Conservation (phyloP, 2,888 invertebrate species). For the Automeris io region DNA sequence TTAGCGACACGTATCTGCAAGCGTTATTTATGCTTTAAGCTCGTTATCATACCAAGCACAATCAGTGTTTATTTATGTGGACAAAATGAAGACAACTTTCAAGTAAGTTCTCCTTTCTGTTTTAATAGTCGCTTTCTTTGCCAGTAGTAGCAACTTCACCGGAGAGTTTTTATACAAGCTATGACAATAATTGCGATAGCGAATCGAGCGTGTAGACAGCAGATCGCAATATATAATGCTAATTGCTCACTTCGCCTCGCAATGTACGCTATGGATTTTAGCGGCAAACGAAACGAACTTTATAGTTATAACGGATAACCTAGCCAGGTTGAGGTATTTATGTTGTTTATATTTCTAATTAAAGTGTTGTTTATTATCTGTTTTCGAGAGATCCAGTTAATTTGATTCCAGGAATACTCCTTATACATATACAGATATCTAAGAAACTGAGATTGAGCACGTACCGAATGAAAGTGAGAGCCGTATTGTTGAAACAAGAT, state of each 20-base stretch:
- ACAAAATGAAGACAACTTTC: conserved; percentile 38
- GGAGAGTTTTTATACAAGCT: not conserved
- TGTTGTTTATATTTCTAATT: too few relatives aligned
- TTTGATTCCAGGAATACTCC: too few relatives aligned
- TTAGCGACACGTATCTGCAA: not conserved
- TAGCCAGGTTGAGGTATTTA: too few relatives aligned
- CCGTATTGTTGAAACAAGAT: conserved; percentile 60
- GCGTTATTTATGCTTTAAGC: conserved; percentile 7
- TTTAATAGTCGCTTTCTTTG: conserved; percentile 34
- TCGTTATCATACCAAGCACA: not conserved
- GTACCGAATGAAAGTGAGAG: conserved; percentile 64
- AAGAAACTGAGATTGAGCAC: conserved; percentile 45
- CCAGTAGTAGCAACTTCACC: conserved; percentile 12
- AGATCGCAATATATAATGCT: conserved; percentile 7
- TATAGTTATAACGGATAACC: too few relatives aligned
- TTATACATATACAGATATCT: too few relatives aligned
- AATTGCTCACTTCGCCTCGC: conserved; percentile 7
- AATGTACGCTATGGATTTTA: conserved; percentile 12
- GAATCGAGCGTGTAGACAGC: conserved; percentile 7
- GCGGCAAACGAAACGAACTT: conserved; percentile 8
- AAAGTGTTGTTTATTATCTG: too few relatives aligned
- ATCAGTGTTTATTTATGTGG: conserved; percentile 18
- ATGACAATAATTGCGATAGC: not conserved
- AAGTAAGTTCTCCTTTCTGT: conserved; percentile 24
- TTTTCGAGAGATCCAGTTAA: too few relatives aligned